phyloP scores from a whole-genome alignment of 2,113 vertebrate species.

The Gulo gulo region DNA sequence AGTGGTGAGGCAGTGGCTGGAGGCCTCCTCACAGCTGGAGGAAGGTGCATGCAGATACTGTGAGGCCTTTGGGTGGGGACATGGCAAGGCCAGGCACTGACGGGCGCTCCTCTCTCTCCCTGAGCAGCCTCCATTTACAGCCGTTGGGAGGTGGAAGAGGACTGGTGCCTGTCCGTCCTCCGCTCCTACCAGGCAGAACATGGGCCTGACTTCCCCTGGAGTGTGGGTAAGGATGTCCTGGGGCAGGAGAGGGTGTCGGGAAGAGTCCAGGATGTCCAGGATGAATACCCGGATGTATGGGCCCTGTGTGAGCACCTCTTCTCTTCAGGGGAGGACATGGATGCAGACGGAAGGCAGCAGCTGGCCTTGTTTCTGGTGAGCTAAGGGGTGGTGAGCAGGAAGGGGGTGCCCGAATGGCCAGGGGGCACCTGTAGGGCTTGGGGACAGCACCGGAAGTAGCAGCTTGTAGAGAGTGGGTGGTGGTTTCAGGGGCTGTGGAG shows the following conservation, averaged over 20 bases:
- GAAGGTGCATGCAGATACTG: conserved; percentile 81
- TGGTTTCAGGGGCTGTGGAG: background rate
- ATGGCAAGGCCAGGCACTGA: background rate
- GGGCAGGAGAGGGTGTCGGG: background rate
- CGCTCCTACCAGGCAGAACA: conserved; percentile 89
- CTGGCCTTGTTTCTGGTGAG: conserved; percentile 93
- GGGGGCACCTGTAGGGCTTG: background rate
- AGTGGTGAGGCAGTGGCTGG: conserved; percentile 88
- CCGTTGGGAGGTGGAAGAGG: conserved; percentile 90
- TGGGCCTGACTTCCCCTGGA: conserved; percentile 89
- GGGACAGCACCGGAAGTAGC: background rate
- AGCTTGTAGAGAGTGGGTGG: background rate
- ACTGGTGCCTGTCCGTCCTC: conserved; percentile 92
- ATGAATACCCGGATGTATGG: accelerated
- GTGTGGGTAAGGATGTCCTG: conserved; percentile 86
- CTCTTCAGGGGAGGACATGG: conserved; percentile 90
- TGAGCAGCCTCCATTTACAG: conserved; percentile 87
- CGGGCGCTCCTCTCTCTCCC: background rate
- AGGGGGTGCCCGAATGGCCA: background rate
- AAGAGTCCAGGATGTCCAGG: background rate
- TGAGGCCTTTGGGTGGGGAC: background rate
- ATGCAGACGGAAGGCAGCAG: conserved; percentile 86
- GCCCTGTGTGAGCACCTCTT: background rate
- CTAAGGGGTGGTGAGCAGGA: background rate
- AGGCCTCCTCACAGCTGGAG: conserved; percentile 84